Base-by-base conservation (phyloP, 2,113 vertebrate genomes). In the Odocoileus hemionus region DNA sequence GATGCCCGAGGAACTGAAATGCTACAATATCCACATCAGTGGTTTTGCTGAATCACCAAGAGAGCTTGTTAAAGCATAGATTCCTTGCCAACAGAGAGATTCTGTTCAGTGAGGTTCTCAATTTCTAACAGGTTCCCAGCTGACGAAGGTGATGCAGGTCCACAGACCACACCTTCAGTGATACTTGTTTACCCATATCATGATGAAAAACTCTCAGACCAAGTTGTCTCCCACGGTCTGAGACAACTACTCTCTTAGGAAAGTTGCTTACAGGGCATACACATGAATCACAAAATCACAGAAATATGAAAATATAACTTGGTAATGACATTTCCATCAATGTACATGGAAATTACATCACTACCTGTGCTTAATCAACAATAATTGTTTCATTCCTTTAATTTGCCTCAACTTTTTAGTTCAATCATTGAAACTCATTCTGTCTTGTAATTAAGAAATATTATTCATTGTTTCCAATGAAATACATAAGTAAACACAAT, bases 381-480 rank as follows among this genome's bases (percentile, higher is more conserved):
- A 88, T 87, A 93, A 92, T 93, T 36, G 2, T 88, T 94, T 58
- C 76, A 36, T 26, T 80, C 43, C 47, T 84, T 83, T 80, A 70
- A 92, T 60, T 89, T 85, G 30, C 55, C 91, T 97, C 85, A 96
- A 26, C 67, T 28, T 79, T 95, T 96, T 76, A 83, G 54, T 84
- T 95, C 26, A 55, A 67, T 84, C 57, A 93, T 58, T 96, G 50
- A 39, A 95, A 86, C 17, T 86, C 55, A 67, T 96, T 80, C 93
- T 90, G 45, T 52, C 55, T 80, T 60, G 5, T 92, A 52, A 93
- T 52, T 92, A 96, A 87, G 28, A 92, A 89, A 86, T 12, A 94
- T 79, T 60, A 89, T 25, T 14, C 23, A 33, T 58, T 89, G 30
- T 87, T 94, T 95, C 33, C 52, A 84, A 58, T 78, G n/a, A 92